phyloP scores from a whole-genome alignment of 2,888 invertebrate genomes.

The Chorisops tibialis region DNA sequence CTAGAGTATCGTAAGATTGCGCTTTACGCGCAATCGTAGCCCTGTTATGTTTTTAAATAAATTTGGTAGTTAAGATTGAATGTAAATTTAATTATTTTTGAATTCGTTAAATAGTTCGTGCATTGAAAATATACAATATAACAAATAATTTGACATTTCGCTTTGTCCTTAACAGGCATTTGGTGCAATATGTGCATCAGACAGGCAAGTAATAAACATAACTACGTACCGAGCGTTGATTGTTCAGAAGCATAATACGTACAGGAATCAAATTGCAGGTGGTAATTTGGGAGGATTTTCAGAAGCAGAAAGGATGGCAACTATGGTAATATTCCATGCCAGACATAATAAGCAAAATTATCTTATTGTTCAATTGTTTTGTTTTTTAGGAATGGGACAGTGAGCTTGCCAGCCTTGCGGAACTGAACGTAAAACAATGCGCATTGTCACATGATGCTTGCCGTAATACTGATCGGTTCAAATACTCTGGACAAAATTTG shows the following conservation, averaged over 20 bases:
- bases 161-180: background rate
- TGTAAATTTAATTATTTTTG: too few species aligned
- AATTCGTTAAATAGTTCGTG: too few species aligned
- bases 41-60: too few species aligned
- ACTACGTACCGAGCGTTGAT: background rate
- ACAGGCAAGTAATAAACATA: background rate
- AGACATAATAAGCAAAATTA: background rate
- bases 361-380: background rate
- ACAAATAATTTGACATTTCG: too few species aligned
- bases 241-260: background rate
- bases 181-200: background rate
- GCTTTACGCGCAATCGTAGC: too few species aligned
- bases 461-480: slow-evolving; percentile 19
- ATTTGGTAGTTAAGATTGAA: too few species aligned
- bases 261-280: background rate
- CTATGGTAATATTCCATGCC: background rate
- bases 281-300: background rate
- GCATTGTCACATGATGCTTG: slow-evolving; percentile 19
- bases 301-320: background rate
- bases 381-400: slow-evolving; percentile 16
- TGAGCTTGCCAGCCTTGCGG: slow-evolving; percentile 14
- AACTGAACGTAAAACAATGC: slow-evolving; percentile 21
- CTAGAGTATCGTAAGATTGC: too few species aligned
- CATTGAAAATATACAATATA: too few species aligned
- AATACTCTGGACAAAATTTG: slow-evolving; percentile 24